Conservation (phyloP, 2,888 invertebrate species). For the Ptilodon capucinus region DNA sequence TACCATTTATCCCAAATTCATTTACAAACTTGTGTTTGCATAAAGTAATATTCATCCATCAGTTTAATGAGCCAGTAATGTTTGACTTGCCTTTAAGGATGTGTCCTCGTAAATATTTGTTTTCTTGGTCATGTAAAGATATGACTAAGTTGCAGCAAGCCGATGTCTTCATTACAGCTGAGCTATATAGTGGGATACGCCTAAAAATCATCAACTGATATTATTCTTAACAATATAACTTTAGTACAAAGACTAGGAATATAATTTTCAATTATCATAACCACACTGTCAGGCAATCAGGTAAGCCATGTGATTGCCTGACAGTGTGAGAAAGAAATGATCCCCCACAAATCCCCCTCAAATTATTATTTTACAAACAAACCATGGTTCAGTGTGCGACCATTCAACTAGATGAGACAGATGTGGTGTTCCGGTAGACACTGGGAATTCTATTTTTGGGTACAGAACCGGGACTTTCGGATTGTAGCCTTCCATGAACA, state of each 20-base stretch:
- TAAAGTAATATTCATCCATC: background rate
- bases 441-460: slow-evolving; percentile 88
- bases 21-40: too few species aligned
- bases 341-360: too few species aligned
- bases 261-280: too few species aligned
- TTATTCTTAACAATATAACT: too few species aligned
- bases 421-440: slow-evolving; percentile 91
- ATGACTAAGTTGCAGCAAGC: slow-evolving; percentile 15
- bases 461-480: slow-evolving; percentile 87
- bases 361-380: too few species aligned
- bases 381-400: slow-evolving; percentile 89
- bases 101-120: slow-evolving; percentile 87
- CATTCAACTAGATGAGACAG: slow-evolving; percentile 90
- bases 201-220: too few species aligned
- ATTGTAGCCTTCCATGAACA: slow-evolving; percentile 88
- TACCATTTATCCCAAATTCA: background rate
- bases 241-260: too few species aligned
- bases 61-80: too few species aligned
- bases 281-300: too few species aligned
- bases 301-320: too few species aligned
- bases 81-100: slow-evolving; percentile 85
- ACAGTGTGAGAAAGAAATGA: too few species aligned
- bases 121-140: slow-evolving; percentile 74
- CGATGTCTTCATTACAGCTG: slow-evolving; percentile 5
- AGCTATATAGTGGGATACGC: slow-evolving; percentile 8